These are phyloP conservation scores for Paramormyrops hopkinsi DNA, from an alignment of 2,797 vertebrate species.

Conservation along the genomic window DNA sequence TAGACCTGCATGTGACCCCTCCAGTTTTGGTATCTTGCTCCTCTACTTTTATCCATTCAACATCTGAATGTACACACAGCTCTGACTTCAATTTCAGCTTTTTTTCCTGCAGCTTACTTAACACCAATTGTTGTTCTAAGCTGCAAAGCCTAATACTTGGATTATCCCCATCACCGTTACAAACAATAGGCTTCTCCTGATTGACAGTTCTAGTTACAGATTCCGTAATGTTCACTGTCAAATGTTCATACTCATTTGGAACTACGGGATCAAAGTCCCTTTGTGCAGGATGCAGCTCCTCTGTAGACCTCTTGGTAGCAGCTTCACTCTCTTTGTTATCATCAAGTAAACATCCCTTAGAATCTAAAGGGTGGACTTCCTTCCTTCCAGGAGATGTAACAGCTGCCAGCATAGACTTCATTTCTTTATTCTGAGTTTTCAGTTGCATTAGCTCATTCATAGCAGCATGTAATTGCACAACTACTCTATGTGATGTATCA, in stretches of 20 bases:
- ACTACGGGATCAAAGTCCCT: conserved; percentile 21
- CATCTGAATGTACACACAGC: background rate
- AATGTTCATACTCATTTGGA: conserved; percentile 21
- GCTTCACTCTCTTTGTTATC: conserved; percentile 6
- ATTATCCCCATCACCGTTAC: background rate
- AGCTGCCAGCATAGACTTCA: background rate
- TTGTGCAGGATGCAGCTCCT: conserved; percentile 27
- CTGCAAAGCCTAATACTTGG: conserved; percentile 22
- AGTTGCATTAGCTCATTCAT: conserved; percentile 1
- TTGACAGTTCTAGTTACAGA: background rate
- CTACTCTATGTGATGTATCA: background rate
- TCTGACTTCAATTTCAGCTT: conserved; percentile 42
- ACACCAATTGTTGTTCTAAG: conserved; percentile 35
- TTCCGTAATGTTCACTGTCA: conserved; percentile 26
- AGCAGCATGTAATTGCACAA: background rate
- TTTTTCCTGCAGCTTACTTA: conserved; percentile 42
- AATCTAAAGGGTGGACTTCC: conserved; percentile 16
- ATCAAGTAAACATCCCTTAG: conserved; percentile 13
- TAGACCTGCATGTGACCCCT: background rate
- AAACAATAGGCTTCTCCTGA: background rate
- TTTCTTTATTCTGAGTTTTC: background rate
- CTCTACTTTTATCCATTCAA: background rate
- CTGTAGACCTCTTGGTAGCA: conserved; percentile 13
- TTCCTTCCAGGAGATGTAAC: background rate
- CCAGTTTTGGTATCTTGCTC: background rate